phyloP scores from a whole-genome alignment of 1,140 invertebrate species.

The Atta cephalotes region DNA sequence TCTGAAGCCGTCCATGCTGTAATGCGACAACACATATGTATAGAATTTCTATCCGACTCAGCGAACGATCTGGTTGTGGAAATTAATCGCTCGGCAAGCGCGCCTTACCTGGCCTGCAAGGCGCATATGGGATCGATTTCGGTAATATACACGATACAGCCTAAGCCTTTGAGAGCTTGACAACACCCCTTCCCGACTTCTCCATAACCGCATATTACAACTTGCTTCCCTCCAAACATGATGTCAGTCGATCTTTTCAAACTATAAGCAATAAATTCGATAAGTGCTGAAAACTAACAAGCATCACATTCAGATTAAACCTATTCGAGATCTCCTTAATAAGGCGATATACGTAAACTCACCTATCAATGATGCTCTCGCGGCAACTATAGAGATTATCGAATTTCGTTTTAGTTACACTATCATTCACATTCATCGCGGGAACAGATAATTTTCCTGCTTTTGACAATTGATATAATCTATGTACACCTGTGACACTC shows the following conservation, averaged over 20 bases:
- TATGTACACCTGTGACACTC: slow-evolving; percentile 98
- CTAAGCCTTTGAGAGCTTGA: slow-evolving; percentile 97
- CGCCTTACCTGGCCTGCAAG: slow-evolving; percentile 94
- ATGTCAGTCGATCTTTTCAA: slow-evolving; percentile 98
- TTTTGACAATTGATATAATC: slow-evolving; percentile 98
- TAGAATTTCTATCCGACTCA: slow-evolving; percentile 29
- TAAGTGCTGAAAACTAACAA: slow-evolving; percentile 56
- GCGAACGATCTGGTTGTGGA: background rate
- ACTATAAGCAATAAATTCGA: slow-evolving; percentile 85
- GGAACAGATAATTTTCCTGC: slow-evolving; percentile 97
- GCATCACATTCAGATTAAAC: background rate
- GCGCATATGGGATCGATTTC: slow-evolving; percentile 99
- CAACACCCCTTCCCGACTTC: slow-evolving; percentile 99
- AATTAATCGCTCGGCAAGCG: slow-evolving; percentile 17
- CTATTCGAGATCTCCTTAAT: background rate
- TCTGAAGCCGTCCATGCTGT: slow-evolving; percentile 98
- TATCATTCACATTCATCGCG: slow-evolving; percentile 99
- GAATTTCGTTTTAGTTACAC: slow-evolving; percentile 99
- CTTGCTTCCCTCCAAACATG: slow-evolving; percentile 99
- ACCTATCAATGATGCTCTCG: slow-evolving; percentile 96
- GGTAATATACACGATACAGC: slow-evolving; percentile 97
- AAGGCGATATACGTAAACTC: slow-evolving; percentile 78
- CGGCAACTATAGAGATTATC: slow-evolving; percentile 98
- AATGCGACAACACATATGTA: slow-evolving; percentile 67
- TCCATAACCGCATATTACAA: slow-evolving; percentile 98